Conservation (phyloP, 1,140 invertebrate genomes). For the Phortica variegata region DNA sequence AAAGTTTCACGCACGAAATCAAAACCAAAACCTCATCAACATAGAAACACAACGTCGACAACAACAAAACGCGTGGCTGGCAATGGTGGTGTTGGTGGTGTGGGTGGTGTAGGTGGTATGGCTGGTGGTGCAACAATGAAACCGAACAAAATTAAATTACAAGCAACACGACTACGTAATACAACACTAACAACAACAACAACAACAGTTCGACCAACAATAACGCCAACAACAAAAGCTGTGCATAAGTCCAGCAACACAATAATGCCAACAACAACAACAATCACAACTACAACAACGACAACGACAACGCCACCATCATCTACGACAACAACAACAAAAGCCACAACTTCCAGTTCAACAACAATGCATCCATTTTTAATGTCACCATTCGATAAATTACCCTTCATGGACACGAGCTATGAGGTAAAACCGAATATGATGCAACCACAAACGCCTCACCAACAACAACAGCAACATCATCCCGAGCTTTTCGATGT, state of each 20-base stretch:
- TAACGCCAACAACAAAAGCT: slow-evolving; percentile 12
- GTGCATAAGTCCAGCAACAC: slow-evolving; percentile 16
- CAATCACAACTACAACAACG: slow-evolving; percentile 11
- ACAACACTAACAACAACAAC: slow-evolving; percentile 11
- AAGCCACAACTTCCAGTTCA: slow-evolving; percentile 1
- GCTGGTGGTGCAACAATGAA: slow-evolving; percentile 11
- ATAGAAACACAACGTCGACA: slow-evolving; percentile 11
- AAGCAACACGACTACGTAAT: not conserved
- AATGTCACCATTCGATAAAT: slow-evolving; percentile 53
- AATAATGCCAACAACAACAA: slow-evolving; percentile 1
- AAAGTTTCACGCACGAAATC: not conserved
- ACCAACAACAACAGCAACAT: slow-evolving; percentile 24
- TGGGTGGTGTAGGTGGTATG: too few species aligned
- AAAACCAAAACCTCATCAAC: slow-evolving; percentile 27
- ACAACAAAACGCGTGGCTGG: slow-evolving; percentile 13
- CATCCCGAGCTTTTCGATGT: slow-evolving; percentile 6
- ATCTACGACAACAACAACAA: not conserved
- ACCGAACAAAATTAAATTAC: not conserved
- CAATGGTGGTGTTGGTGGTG: slow-evolving; percentile 9
- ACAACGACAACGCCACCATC: slow-evolving; percentile 6
- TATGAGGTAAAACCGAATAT: slow-evolving; percentile 45
- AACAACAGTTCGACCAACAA: slow-evolving; percentile 10
- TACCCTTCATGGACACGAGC: slow-evolving; percentile 54
- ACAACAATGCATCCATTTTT: slow-evolving; percentile 45
- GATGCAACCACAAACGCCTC: slow-evolving; percentile 27